Conservation (phyloP, 2,888 invertebrate genomes). For the Acrocera orbiculus region DNA sequence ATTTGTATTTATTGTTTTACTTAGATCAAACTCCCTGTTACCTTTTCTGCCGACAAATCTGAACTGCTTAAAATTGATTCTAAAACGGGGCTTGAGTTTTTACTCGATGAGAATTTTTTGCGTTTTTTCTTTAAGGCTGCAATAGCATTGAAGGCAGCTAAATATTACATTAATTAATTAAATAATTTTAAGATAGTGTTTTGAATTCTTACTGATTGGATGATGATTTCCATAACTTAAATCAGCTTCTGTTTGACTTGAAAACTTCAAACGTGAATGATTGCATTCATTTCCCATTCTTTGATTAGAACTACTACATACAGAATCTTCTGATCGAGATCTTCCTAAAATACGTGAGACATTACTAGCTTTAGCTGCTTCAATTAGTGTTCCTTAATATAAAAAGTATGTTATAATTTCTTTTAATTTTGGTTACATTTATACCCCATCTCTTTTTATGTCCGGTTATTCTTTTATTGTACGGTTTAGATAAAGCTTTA, state of each 20-base stretch:
- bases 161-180: neutral
- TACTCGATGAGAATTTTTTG: conserved; percentile 66
- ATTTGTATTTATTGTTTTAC: neutral
- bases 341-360: conserved; percentile 65
- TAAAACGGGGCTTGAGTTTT: conserved; percentile 43
- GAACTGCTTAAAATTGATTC: conserved; percentile 24
- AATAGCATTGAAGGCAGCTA: conserved; percentile 38
- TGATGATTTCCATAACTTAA: neutral
- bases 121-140: conserved; percentile 62
- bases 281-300: neutral
- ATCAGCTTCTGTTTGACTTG: neutral
- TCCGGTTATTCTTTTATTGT: conserved; percentile 36
- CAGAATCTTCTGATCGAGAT: conserved; percentile 69
- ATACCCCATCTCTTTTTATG: conserved; percentile 61
- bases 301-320: conserved; percentile 34
- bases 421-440: neutral
- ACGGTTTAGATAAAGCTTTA: conserved; percentile 24
- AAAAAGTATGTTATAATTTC: neutral
- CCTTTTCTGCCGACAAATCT: conserved; percentile 3
- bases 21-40: neutral
- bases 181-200: neutral
- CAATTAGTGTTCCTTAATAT: conserved; percentile 47
- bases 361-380: conserved; percentile 66
- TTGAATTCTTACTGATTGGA: neutral
- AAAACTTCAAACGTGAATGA: too few relatives aligned